Conservation (phyloP, 2,888 invertebrate genomes). For the Ligdia adustata region DNA sequence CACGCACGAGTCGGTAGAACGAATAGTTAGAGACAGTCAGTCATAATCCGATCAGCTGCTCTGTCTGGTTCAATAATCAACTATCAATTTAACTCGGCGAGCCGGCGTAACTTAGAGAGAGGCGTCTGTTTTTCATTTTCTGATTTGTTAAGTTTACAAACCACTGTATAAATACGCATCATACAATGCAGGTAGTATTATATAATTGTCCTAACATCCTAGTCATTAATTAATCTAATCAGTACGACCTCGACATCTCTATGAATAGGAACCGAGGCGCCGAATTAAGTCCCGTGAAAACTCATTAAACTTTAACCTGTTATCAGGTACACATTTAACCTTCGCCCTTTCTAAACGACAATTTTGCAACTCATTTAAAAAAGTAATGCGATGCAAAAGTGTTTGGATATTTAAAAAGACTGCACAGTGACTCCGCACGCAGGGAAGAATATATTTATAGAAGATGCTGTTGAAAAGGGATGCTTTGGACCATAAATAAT, state of each 20-base stretch:
- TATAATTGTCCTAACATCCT: slow-evolving; percentile 19
- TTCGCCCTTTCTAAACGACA: slow-evolving; percentile 33
- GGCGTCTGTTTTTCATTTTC: slow-evolving; percentile 20
- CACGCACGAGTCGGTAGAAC: slow-evolving; percentile 6
- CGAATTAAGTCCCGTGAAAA: slow-evolving; percentile 61
- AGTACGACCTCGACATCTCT: slow-evolving; percentile 62
- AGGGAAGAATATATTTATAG: slow-evolving; percentile 41
- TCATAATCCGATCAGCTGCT: slow-evolving; percentile 26
- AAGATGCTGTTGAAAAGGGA: slow-evolving; percentile 53
- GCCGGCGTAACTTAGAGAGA: slow-evolving; percentile 29
- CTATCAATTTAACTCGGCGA: slow-evolving; percentile 32
- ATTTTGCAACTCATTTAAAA: slow-evolving; percentile 24
- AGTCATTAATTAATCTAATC: slow-evolving; percentile 61
- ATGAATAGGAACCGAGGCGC: slow-evolving; percentile 47
- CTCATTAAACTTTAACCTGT: slow-evolving; percentile 69
- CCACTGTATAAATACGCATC: slow-evolving; percentile 9
- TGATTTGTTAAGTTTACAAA: slow-evolving; percentile 24
- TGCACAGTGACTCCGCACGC: slow-evolving; percentile 5
- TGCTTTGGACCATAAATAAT: slow-evolving; percentile 68
- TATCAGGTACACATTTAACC: slow-evolving; percentile 27
- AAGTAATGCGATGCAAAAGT: slow-evolving; percentile 7
- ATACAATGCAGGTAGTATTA: slow-evolving; percentile 14
- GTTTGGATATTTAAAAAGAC: slow-evolving; percentile 32
- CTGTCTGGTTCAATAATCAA: slow-evolving; percentile 30
- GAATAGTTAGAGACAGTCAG: slow-evolving; percentile 22